phyloP scores from a whole-genome alignment of 37 sponge, comb jelly and placozoan species.

The Lycopodina hypogea region DNA sequence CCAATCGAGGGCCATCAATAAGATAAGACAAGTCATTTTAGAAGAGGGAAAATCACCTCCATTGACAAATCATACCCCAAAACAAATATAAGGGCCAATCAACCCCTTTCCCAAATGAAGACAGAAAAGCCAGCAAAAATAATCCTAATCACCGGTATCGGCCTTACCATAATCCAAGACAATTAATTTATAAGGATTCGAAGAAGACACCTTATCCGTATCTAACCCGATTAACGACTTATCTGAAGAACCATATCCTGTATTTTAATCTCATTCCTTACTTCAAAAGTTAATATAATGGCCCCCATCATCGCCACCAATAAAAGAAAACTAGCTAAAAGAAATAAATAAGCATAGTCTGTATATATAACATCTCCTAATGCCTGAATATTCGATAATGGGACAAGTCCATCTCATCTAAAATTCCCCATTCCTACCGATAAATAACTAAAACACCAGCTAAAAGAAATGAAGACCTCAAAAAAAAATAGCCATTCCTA shows the following conservation, averaged over 20 bases:
- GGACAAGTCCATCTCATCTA: slow-evolving; percentile 25
- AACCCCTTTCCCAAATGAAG: no score
- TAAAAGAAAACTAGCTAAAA: slow-evolving; percentile 84
- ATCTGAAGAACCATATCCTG: slow-evolving; percentile 64
- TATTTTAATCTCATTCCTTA: slow-evolving; percentile 39
- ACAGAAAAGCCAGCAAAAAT: no score
- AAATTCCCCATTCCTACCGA: background rate
- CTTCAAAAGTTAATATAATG: slow-evolving; percentile 67
- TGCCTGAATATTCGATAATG: slow-evolving; percentile 55
- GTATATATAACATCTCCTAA: slow-evolving; percentile 75
- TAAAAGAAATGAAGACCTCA: slow-evolving; percentile 32
- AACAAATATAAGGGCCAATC: no score
- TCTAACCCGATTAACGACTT: slow-evolving; percentile 62
- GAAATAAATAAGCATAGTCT: slow-evolving; percentile 73
- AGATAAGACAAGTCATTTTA: no score
- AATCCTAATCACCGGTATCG: slow-evolving; percentile 49
- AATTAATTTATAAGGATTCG: slow-evolving; percentile 52
- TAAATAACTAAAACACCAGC: background rate
- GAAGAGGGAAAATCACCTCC: background rate
- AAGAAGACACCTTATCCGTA: background rate
- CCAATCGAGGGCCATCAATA: no score
- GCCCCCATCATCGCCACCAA: slow-evolving; percentile 84
- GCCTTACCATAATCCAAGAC: slow-evolving; percentile 69
- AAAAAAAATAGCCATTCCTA: slow-evolving; percentile 67
- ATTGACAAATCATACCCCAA: slow-evolving; percentile 32